Evolutionary conservation across 2,888 invertebrate species (phyloP).

Genomic region (Achlya flavicornis): DNA sequence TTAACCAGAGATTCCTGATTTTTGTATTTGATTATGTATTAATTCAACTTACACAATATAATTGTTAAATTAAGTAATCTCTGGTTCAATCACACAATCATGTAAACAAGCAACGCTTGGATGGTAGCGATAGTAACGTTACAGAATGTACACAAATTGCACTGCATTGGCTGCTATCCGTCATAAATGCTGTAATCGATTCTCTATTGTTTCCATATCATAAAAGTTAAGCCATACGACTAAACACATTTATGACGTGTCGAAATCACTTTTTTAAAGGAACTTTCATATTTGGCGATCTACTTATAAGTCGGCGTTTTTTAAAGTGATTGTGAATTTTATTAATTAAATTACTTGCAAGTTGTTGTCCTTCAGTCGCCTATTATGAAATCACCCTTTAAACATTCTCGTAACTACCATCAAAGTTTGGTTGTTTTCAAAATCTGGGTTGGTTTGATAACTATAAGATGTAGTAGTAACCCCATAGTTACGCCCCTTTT

Average conservation of each 20-base stretch:
- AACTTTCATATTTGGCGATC: constrained; percentile 16
- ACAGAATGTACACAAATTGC: background rate
- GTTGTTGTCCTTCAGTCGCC: background rate
- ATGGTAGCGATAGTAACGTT: constrained; percentile 28
- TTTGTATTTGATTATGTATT: no score
- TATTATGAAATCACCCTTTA: background rate
- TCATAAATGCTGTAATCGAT: constrained; percentile 28
- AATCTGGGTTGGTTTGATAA: background rate
- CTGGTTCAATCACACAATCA: constrained; percentile 18
- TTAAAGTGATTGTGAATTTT: background rate
- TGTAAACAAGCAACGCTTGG: constrained; percentile 30
- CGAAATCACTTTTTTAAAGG: constrained; percentile 22
- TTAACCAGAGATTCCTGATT: background rate
- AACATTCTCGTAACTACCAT: constrained; percentile 5
- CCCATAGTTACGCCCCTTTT: constrained; percentile 18
- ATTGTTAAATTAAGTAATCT: background rate
- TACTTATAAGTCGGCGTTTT: background rate
- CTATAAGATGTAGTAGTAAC: background rate
- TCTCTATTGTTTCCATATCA: background rate
- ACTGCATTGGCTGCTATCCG: background rate
- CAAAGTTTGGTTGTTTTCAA: background rate
- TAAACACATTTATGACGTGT: constrained; percentile 13
- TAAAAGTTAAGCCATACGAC: background rate
- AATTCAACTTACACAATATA: no score
- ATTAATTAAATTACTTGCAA: background rate